Evolutionary conservation across 2,888 invertebrate species (phyloP).

Genomic region (Diachrysia chrysitis): DNA sequence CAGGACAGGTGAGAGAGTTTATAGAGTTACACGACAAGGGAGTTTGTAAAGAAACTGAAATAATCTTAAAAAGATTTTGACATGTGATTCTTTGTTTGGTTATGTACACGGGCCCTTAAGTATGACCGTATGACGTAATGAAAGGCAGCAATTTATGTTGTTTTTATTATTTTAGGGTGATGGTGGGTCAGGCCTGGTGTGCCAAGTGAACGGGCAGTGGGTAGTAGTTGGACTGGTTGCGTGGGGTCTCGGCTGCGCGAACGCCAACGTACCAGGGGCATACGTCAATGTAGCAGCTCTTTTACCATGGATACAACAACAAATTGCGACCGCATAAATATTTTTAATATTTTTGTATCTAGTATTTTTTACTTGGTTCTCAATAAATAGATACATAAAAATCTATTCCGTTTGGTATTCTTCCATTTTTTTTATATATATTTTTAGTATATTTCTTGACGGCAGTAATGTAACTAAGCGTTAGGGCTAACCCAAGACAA

Average conservation of each 20-base stretch:
- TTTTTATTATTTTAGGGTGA: constrained; percentile 88
- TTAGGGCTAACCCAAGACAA: constrained; percentile 1
- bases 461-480: background rate
- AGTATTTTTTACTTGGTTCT: background rate
- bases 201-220: constrained; percentile 89
- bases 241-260: constrained; percentile 93
- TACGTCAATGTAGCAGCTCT: constrained; percentile 93
- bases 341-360: background rate
- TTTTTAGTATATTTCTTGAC: background rate
- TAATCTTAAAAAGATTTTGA: too few relatives aligned
- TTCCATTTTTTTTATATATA: background rate
- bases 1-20: too few relatives aligned
- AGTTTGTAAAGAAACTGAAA: too few relatives aligned
- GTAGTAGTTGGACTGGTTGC: constrained; percentile 91
- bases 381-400: background rate
- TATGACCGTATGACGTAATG: too few relatives aligned
- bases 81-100: too few relatives aligned
- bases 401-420: too few relatives aligned
- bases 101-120: too few relatives aligned
- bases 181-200: constrained; percentile 93
- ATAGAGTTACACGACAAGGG: too few relatives aligned
- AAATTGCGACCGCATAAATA: constrained; percentile 74
- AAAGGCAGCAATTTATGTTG: background rate
- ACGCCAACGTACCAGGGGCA: constrained; percentile 92
- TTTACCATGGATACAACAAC: constrained; percentile 91